A percentile compares a stretch with the other conserved stretches of the same genome.
Evolutionary conservation across 1,140 invertebrate genomes (phyloP).

Genomic region (Penaeus indicus): DNA sequence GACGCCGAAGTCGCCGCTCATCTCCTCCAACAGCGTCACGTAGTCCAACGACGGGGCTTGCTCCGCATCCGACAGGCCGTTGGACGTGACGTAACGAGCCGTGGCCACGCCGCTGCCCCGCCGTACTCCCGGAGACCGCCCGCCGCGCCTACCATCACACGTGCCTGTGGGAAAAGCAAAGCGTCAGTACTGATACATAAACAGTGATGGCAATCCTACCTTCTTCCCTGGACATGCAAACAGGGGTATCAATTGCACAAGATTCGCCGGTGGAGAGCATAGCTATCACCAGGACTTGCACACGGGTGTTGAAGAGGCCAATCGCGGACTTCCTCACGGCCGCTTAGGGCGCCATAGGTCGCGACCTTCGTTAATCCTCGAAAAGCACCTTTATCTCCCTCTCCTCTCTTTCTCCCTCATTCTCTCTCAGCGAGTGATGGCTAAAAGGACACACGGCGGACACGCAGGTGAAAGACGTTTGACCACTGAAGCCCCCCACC

Average conservation of each 20-base stretch:
- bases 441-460: neutral
- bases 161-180: neutral
- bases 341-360: neutral
- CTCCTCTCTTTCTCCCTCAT: neutral
- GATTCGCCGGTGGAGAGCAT: too few species aligned
- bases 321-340: neutral
- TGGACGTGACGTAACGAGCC: conserved; percentile 51
- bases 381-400: neutral
- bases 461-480: too few species aligned
- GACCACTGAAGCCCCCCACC: too few species aligned
- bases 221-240: too few species aligned
- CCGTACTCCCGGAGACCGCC: neutral
- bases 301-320: too few species aligned
- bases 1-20: conserved; percentile 60
- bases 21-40: conserved; percentile 47
- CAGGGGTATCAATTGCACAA: too few species aligned
- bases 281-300: too few species aligned
- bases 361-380: neutral
- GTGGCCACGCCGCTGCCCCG: conserved; percentile 29
- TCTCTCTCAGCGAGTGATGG: neutral
- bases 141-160: neutral
- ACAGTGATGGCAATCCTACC: too few species aligned
- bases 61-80: conserved; percentile 53
- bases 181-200: neutral
- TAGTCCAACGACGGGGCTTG: conserved; percentile 43